Evolutionary conservation across 2,888 invertebrate genomes (phyloP), one percentile per base, ranked within the genome.

Genomic region (Ichneumoninae sp.): DNA sequence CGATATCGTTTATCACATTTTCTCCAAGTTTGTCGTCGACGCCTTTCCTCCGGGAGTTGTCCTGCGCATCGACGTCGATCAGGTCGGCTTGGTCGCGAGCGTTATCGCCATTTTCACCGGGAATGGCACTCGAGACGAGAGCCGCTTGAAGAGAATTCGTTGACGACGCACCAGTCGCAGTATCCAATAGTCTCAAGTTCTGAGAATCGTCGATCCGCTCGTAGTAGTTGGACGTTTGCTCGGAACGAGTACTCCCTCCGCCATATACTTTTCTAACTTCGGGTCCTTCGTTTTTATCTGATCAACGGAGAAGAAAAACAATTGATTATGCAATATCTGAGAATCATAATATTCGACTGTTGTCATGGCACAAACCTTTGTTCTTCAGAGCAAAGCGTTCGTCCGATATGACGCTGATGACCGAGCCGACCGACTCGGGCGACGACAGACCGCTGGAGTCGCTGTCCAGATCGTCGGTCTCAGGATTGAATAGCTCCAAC

Each of bases 361-460:
- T 4, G 13, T 47, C 16, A 47, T 16, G 44, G 4, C 13, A 76
- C 80, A 19, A 57, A 86, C 81, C 77, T 65, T 71, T 66, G 77
- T 90, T 92, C n/a, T 90, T 91, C 3, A 87, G 75, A 7, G 87
- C 82, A 74, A 91, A 94, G 33, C 95, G 93, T 88, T 96, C 96
- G 57, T 96, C 96, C 10, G 96, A 95, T 19, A 96, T 95, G 0
- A 97, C 97, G 90, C 97, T 97, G 87, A 97, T 97, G 0, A 98
- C 97, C 90, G 97, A 97, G 89, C 97, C 97, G 1, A 97, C 96
- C 1, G 97, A 97, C 91, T 97, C 97, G 1, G 98, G 97, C 0
- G 98, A 97, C 0, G 97, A 97, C 13, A 97, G 97, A 3, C 97
- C 97, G 90, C 97, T 97, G 0, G 97, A 97, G 92, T 98, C 98